Percentiles rank a stretch among this genome's conserved stretches.
These are phyloP conservation scores for Desoria tigrina DNA, from an alignment of 2,888 invertebrate species.

Conservation along the genomic window DNA sequence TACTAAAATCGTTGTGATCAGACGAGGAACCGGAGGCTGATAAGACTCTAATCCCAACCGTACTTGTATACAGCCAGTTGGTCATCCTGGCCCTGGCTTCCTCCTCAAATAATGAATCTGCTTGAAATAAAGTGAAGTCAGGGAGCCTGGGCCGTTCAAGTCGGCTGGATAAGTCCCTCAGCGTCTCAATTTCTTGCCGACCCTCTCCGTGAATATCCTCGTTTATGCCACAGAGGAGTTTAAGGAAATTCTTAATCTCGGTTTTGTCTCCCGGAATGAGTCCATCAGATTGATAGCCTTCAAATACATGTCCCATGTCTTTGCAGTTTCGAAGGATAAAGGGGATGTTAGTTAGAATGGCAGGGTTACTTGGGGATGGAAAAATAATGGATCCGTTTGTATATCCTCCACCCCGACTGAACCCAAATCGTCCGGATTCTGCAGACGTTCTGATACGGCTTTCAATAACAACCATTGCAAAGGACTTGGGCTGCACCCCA, in stretches of 20 bases:
- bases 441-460: neutral
- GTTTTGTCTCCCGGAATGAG: constrained; percentile 13
- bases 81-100: constrained; percentile 4
- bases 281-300: neutral
- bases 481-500: neutral
- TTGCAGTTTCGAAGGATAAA: neutral
- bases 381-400: constrained; percentile 12
- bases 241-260: neutral
- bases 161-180: neutral
- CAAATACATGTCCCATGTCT: constrained; percentile 3
- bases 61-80: constrained; percentile 10
- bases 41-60: constrained; percentile 4
- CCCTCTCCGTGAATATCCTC: constrained; percentile 9
- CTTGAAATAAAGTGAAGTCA: neutral
- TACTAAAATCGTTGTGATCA: too few relatives aligned
- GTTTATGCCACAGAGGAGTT: constrained; percentile 3
- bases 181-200: neutral
- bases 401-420: neutral
- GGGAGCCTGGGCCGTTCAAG: constrained; percentile 6
- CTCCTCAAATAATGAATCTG: neutral
- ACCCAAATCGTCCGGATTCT: neutral
- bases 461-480: constrained; percentile 11
- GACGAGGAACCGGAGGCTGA: too few relatives aligned
- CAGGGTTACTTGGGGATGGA: constrained; percentile 1
- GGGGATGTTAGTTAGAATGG: neutral